These are phyloP conservation scores for Sisyra nigra DNA, from an alignment of 2,888 invertebrate genomes.

Conservation along the genomic window DNA sequence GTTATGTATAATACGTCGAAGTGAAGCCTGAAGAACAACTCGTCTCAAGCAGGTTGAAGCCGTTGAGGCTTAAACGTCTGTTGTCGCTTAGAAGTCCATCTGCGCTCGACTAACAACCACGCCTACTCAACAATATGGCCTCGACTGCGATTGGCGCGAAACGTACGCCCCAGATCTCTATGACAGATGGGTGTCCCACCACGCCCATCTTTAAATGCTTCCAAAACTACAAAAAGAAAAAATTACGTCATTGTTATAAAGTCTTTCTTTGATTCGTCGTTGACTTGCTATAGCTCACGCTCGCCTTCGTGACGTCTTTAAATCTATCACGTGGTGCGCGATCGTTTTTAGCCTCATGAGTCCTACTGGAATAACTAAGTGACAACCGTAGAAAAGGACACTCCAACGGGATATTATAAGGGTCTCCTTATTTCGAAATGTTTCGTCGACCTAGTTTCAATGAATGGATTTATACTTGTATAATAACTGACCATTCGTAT, in stretches of 20 bases:
- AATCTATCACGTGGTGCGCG: constrained; percentile 4
- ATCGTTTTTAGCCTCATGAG: not conserved
- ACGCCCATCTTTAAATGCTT: constrained; percentile 15
- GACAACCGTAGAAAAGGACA: no score
- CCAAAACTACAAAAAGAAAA: not conserved
- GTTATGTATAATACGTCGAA: no score
- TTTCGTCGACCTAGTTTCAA: no score
- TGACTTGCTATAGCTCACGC: not conserved
- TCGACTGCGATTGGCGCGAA: constrained; percentile 37
- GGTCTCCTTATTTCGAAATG: no score
- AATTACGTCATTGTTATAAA: not conserved
- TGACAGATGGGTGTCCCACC: constrained; percentile 24
- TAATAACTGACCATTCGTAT: no score
- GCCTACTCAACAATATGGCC: constrained; percentile 52
- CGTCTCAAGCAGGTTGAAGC: no score
- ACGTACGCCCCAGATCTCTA: constrained; percentile 24
- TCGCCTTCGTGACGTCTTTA: constrained; percentile 3
- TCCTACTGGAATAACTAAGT: no score
- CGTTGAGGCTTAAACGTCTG: no score
- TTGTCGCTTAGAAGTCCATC: no score
- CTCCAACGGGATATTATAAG: no score
- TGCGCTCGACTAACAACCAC: constrained; percentile 21
- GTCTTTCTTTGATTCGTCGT: constrained; percentile 5
- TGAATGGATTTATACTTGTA: no score
- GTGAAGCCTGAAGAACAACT: no score